phyloP scores from a whole-genome alignment of 2,888 invertebrate species.

The Eilema depressum region DNA sequence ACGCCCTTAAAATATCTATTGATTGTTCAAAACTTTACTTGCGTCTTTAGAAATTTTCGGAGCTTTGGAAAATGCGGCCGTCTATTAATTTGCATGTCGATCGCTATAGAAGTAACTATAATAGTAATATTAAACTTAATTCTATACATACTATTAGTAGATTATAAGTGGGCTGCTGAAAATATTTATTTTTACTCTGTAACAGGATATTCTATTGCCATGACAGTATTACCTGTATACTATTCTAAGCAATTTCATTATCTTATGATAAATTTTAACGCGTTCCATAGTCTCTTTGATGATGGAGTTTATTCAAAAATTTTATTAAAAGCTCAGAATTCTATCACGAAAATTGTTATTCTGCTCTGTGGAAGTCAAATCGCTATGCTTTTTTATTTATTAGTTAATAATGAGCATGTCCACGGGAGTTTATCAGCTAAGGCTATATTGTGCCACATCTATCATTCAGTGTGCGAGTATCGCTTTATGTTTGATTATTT shows the following conservation, averaged over 20 bases:
- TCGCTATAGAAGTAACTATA: conserved; percentile 15
- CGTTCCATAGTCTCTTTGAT: conserved; percentile 24
- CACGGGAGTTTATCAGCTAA: background rate
- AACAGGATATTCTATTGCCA: conserved; percentile 23
- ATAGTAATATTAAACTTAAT: background rate
- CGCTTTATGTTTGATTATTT: conserved; percentile 53
- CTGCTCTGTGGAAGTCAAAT: conserved; percentile 10
- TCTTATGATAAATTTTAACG: conserved; percentile 38
- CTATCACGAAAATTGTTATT: conserved; percentile 8
- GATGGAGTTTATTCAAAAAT: conserved; percentile 24
- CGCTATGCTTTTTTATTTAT: background rate
- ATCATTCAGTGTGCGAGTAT: conserved; percentile 37
- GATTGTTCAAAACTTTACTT: conserved; percentile 43
- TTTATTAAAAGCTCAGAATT: conserved; percentile 32
- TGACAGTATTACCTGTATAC: conserved; percentile 18
- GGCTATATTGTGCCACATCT: conserved; percentile 5
- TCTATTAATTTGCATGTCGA: conserved; percentile 23
- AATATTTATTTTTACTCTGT: conserved; percentile 21
- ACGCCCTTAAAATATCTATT: conserved; percentile 41
- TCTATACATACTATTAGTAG: background rate
- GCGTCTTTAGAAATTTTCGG: conserved; percentile 50
- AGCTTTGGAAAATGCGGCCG: conserved; percentile 28
- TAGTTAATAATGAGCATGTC: background rate
- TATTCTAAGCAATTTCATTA: conserved; percentile 27
- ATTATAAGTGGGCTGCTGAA: background rate